Evolutionary conservation across 2,797 vertebrate genomes (phyloP), one percentile per base, ranked within the genome.

Genomic region (Gymnodraco acuticeps): DNA sequence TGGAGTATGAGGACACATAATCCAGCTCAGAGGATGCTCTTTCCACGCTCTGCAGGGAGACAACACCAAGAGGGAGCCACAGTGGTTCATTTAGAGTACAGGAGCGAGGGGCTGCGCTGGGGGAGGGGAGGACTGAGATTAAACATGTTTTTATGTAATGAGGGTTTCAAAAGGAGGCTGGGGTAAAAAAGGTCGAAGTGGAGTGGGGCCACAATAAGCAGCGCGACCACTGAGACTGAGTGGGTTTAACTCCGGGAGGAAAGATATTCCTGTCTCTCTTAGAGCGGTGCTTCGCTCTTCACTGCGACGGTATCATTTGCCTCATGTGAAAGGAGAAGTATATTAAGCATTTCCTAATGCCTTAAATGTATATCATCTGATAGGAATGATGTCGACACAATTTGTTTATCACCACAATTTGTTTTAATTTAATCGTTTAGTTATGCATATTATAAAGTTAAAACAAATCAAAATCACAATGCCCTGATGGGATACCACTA

Each of bases 71-170:
- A 63, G 82, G 50, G 53, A 66, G 66, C 64, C 12, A 55, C 33
- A 64, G 50, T 71, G 65, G 81, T 91, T 87, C 83, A 88, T 76
- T 60, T 71, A 65, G 86, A 86, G 77, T 78, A 77, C 86, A 77
- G 75, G 68, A 89, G 85, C 68, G n/a, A 81, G 67, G 63, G 74
- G 67, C 73, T 61, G 75, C 55, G 31, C 71, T 71, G 82, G 86
- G 87, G 85, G 84, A 82, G 69, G 82, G 88, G 72, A 81, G 51
- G 58, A 19, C 69, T 67, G 71, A 90, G 89, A 92, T 91, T 92
- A 93, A 89, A 81, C 83, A 77, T 88, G 87, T 88, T 91, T 93
- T 92, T 92, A 91, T 90, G 85, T 92, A 91, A 93, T 91, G 87
- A 93, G 78, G 58, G 79, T 90, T 90, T 87, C 73, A 69, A 81